A percentile compares a stretch with the other conserved stretches of the same genome.
phyloP scores from a whole-genome alignment of 2,797 vertebrate genomes.

The Chelmon rostratus region DNA sequence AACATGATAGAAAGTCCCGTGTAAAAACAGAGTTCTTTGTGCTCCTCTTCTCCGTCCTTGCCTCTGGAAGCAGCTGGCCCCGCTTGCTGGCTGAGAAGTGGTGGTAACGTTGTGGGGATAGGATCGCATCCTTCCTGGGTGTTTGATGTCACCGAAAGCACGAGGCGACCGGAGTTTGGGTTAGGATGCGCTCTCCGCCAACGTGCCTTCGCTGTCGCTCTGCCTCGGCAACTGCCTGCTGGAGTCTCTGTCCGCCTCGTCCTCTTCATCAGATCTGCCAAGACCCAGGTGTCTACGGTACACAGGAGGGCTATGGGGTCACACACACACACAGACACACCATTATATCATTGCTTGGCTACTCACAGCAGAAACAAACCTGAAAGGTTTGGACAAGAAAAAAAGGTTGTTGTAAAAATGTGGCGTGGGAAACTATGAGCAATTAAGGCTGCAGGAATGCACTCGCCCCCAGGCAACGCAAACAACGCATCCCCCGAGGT shows the following conservation, averaged over 20 bases:
- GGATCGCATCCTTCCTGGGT: constrained; percentile 52
- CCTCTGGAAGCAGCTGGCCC: constrained; percentile 25
- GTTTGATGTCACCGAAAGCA: constrained; percentile 61
- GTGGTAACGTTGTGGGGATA: constrained; percentile 37
- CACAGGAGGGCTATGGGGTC: constrained; percentile 84
- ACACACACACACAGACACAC: constrained; percentile 67
- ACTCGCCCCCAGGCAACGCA: constrained; percentile 23
- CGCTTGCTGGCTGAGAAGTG: constrained; percentile 32
- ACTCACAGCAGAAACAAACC: constrained; percentile 19
- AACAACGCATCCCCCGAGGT: constrained; percentile 38
- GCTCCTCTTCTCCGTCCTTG: constrained; percentile 36
- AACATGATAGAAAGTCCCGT: constrained; percentile 24
- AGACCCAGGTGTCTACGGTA: constrained; percentile 85
- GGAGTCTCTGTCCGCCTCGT: constrained; percentile 71
- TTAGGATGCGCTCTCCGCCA: constrained; percentile 86
- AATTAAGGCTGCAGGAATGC: constrained; percentile 35
- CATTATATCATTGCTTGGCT: constrained; percentile 54
- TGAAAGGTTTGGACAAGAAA: not conserved
- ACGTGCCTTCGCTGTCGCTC: constrained; percentile 85
- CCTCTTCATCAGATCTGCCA: constrained; percentile 89
- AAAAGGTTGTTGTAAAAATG: constrained; percentile 21
- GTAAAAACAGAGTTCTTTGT: constrained; percentile 21
- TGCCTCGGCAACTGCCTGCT: constrained; percentile 80
- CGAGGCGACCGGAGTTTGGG: constrained; percentile 55
- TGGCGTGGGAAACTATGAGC: constrained; percentile 25